A percentile compares a stretch with the other conserved stretches of the same genome.
Conservation (phyloP, 2,113 vertebrate genomes). For the Anolis carolinensis region DNA sequence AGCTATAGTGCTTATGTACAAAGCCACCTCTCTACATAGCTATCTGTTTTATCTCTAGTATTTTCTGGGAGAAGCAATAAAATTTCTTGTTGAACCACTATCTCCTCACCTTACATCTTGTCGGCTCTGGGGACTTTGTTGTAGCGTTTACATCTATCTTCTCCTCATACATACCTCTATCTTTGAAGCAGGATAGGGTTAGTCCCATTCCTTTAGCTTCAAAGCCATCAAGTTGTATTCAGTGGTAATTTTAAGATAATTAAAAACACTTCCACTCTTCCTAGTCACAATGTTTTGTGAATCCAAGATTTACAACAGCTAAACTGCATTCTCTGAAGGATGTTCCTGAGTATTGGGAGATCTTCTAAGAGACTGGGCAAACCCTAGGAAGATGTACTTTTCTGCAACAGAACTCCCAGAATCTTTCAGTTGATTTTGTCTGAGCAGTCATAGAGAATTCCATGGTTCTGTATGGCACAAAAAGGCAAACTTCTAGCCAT, state of each 20-base stretch:
- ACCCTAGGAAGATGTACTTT: not conserved
- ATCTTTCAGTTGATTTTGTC: not conserved
- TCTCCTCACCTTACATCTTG: not conserved
- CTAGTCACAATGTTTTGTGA: not conserved
- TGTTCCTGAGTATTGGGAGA: not conserved
- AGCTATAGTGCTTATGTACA: not conserved
- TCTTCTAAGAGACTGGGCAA: not conserved
- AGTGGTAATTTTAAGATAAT: not conserved
- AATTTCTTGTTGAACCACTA: not conserved
- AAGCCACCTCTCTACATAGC: not conserved
- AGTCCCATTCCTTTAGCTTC: not conserved
- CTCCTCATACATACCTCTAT: not conserved
- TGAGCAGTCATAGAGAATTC: not conserved
- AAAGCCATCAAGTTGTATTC: not conserved
- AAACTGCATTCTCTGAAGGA: not conserved
- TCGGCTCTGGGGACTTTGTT: not conserved
- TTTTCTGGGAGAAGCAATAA: not conserved
- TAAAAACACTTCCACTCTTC: not conserved
- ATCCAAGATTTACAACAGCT: not conserved
- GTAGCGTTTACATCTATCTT: not conserved
- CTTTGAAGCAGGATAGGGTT: not conserved
- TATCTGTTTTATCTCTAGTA: not conserved
- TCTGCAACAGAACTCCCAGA: too few species aligned
- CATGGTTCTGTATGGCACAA: not conserved
- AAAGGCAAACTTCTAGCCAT: not conserved